Base-by-base conservation (phyloP, 1,140 invertebrate species). In the Solen grandis region DNA sequence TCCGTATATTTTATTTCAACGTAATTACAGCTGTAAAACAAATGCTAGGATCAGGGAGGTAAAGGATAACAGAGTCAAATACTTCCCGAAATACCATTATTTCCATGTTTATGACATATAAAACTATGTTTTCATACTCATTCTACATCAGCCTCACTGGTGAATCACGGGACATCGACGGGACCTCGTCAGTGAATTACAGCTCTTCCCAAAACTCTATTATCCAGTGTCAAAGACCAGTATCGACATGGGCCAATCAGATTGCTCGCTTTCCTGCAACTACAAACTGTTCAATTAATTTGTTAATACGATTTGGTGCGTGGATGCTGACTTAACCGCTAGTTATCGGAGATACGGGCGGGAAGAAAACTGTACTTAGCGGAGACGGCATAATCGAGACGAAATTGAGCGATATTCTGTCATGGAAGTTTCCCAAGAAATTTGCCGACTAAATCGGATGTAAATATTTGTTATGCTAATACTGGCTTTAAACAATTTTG, bases 231-330 rank as follows among this genome's bases (percentile, higher is more conserved):
- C 41, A 46, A 8, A 19, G 46, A 66, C 36, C 62, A 79, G 70
- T 62, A 31, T 22, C 31, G 33, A 33, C 25, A 16, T 54, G 35
- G 70, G 38, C 65, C 55, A 69, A 59, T 62, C 52, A 62, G 57
- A 59, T 8, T 25, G 55, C 75, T 46, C 41, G 63, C 31, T 59
- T 68, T 25, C 36, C 38, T 60, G 27, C 38, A 55, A 60, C 52
- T 68, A 50, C 75, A 75, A 75, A 75, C 38, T 75, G 70, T 60
- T 54, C 70, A 73, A 73, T 73, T 73, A 73, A 73, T 75, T 62
- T 38, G 29, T 54, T 63, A 63, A 75, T 75, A 75, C 50, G 55
- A 75, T 75, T 62, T 63, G 59, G 52, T 27, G 25, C 31, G 52
- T 27, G 27, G 59, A 31, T n/a, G 27, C 46, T 68, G 36, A 66